Evolutionary conservation across 2,888 invertebrate species (phyloP), one percentile per base, ranked within the genome.

Genomic region (Corythucha ciliata): DNA sequence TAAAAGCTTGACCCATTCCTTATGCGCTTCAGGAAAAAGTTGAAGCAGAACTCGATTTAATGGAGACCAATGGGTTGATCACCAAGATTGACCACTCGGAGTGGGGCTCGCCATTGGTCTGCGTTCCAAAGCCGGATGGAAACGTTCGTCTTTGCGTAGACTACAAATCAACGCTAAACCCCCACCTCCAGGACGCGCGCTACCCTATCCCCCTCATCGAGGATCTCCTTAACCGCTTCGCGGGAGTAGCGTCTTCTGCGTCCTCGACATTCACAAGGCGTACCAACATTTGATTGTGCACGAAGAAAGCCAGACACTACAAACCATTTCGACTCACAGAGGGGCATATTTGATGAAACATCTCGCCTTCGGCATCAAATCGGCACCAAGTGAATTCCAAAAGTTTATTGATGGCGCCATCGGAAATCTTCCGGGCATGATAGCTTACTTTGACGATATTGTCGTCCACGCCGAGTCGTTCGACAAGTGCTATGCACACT

Each of bases 141-240:
- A n/a, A n/a, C n/a, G 27, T 58, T n/a, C 26, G 56, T 3, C 26
- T 54, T 7, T 58, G 55, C 21, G 57, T 46, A 26, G 57, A 62
- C 47, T 62, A 62, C 34, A 61, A 62, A 51, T 33, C 47, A 21
- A 58, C 29, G 2, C 58, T 63, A 8, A 63, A 64, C 41, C 41
- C 55, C 29, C 52, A 52, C 41, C 41, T 63, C 8, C 42, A 58
- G 2, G 24, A 46, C 10, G 57, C 58, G 39, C 53, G 61, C 27
- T 58, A 57, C 26, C 59, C 60, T 12, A 54, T 60, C 8, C 41
- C 22, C 18, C 39, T 33, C 36, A 55, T 60, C 26, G 44, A 44
- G 16, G 55, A 59, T 22, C 37, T 57, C 12, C 41, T 59, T 3
- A 41, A 50, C 21, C 41, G 41, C 26, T 26, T 59, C 39, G 48